These are phyloP conservation scores for Eumerus sabulonum DNA, from an alignment of 2,888 invertebrate species.

Conservation along the genomic window DNA sequence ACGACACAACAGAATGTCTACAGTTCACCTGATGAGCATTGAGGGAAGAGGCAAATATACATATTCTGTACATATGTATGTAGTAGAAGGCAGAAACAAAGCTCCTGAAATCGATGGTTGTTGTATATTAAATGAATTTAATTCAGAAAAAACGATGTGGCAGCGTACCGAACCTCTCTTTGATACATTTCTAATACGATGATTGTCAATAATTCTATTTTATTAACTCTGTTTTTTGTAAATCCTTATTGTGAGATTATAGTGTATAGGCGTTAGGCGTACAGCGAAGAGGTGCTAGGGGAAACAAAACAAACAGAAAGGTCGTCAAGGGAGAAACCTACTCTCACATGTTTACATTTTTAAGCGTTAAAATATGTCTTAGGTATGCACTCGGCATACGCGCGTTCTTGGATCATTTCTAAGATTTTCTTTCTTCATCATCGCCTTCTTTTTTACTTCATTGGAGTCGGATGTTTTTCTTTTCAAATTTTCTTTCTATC, in stretches of 20 bases:
- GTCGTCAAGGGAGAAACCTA: conserved; percentile 28
- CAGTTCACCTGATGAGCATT: conserved; percentile 39
- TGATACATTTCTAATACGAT: conserved; percentile 16
- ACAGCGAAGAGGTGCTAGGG: conserved; percentile 55
- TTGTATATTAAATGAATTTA: conserved; percentile 58
- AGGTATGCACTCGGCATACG: conserved; percentile 50
- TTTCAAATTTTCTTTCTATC: conserved; percentile 11
- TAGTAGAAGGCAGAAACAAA: background rate
- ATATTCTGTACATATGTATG: no score
- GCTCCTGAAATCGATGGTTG: conserved; percentile 57
- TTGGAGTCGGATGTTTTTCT: conserved; percentile 7
- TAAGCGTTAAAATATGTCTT: conserved; percentile 62
- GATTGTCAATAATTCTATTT: conserved; percentile 28
- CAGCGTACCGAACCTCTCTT: conserved; percentile 26
- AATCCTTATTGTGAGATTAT: conserved; percentile 60
- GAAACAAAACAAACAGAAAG: conserved; percentile 13
- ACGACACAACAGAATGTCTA: conserved; percentile 59
- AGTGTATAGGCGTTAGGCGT: conserved; percentile 43
- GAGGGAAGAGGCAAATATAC: no score
- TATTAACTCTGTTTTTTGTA: conserved; percentile 54
- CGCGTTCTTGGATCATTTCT: conserved; percentile 8
- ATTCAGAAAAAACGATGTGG: conserved; percentile 28
- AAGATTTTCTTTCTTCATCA: conserved; percentile 19
- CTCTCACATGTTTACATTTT: conserved; percentile 54
- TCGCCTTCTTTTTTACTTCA: conserved; percentile 5